Conservation (phyloP, 2,113 vertebrate genomes). For the Coracopsis vasa region DNA sequence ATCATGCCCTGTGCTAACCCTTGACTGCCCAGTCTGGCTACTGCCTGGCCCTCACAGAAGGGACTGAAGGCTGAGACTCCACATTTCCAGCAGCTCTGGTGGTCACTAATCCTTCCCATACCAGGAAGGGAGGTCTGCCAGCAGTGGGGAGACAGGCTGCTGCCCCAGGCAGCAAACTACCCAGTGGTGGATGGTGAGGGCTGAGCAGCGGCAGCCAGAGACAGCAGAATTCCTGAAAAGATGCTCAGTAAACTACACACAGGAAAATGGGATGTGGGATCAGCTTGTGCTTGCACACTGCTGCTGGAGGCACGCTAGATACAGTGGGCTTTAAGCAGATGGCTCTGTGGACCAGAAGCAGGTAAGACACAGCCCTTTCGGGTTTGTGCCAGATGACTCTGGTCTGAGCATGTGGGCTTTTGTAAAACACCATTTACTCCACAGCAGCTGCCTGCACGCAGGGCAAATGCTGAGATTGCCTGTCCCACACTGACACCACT, state of each 20-base stretch:
- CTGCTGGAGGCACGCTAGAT: not conserved
- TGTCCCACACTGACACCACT: not conserved
- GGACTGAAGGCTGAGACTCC: not conserved
- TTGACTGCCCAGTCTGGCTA: not conserved
- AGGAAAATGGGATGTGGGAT: not conserved
- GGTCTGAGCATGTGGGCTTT: not conserved
- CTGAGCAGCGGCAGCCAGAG: not conserved
- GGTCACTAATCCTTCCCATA: not conserved
- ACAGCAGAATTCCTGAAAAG: not conserved
- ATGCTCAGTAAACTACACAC: not conserved
- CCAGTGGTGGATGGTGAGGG: not conserved
- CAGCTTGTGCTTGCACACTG: not conserved
- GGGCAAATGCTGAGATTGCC: not conserved
- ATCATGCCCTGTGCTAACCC: not conserved
- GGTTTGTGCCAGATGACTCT: not conserved
- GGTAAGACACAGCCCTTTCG: not conserved
- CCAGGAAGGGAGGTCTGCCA: not conserved
- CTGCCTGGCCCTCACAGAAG: not conserved
- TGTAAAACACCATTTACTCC: not conserved
- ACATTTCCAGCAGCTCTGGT: not conserved
- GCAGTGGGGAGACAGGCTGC: not conserved
- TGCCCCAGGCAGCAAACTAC: not conserved
- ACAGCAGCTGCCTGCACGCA: accelerated
- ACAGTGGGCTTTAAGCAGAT: not conserved
- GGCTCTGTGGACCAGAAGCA: not conserved